Evolutionary conservation across 2,888 invertebrate species (phyloP).

Genomic region (Idaea straminata): DNA sequence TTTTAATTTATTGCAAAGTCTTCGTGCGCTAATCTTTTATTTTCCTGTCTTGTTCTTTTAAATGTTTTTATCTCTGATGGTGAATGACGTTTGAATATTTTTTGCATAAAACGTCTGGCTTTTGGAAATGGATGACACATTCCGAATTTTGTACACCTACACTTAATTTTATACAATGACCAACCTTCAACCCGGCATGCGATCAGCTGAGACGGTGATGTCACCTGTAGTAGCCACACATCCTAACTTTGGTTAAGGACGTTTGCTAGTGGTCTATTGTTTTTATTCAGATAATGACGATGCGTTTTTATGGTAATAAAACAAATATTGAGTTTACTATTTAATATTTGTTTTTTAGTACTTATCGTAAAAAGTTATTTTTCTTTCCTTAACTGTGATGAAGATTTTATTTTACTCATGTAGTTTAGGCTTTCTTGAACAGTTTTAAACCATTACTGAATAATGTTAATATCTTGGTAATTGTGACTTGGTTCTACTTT

Average conservation of each 20-base stretch:
- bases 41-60: conserved; percentile 23
- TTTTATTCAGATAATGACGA: too few relatives aligned
- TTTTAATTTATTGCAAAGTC: conserved; percentile 46
- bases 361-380: not conserved
- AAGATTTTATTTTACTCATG: not conserved
- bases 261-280: not conserved
- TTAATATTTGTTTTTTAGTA: not conserved
- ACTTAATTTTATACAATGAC: conserved; percentile 48
- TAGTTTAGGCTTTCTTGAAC: not conserved
- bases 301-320: too few relatives aligned
- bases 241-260: conserved; percentile 52
- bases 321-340: too few relatives aligned
- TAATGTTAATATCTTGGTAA: not conserved
- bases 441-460: not conserved
- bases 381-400: not conserved
- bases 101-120: not conserved
- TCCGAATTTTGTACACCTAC: conserved; percentile 47
- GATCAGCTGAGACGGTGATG: conserved; percentile 71
- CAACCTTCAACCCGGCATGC: conserved; percentile 65
- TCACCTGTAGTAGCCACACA: conserved; percentile 43
- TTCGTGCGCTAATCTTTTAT: conserved; percentile 17
- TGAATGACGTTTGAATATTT: not conserved
- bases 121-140: conserved; percentile 18
- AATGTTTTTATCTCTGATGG: conserved; percentile 9
- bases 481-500: not conserved